Conservation (phyloP, 1,140 invertebrate species). For the Homarus americanus region DNA sequence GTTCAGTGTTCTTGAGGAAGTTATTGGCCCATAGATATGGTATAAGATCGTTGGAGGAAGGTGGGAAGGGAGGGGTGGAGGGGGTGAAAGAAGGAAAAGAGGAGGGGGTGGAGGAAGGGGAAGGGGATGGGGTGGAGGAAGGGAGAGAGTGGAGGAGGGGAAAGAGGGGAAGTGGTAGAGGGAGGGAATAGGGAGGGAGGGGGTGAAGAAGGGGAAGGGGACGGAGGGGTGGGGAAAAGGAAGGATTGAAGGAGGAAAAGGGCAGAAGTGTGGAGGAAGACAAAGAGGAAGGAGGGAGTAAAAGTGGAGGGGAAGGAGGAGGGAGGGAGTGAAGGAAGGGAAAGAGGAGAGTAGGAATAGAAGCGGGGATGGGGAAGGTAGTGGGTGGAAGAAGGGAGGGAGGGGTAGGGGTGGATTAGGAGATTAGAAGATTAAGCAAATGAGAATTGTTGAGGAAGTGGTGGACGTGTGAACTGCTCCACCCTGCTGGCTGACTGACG, state of each 20-base stretch:
- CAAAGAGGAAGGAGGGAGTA: no score
- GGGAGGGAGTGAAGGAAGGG: no score
- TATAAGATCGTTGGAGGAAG: not conserved
- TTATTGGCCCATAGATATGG: not conserved
- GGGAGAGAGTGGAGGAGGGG: no score
- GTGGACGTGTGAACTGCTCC: not conserved
- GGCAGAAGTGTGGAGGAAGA: no score
- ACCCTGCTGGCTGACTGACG: no score
- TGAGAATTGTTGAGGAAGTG: not conserved
- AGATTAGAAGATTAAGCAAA: not conserved
- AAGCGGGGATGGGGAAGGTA: not conserved
- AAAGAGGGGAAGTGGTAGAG: no score
- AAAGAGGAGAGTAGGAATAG: no score
- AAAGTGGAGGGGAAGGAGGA: no score
- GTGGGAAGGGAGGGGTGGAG: not conserved
- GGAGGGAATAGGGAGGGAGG: not conserved
- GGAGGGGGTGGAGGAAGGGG: no score
- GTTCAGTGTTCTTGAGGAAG: not conserved
- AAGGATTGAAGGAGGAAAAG: no score
- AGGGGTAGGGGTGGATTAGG: not conserved
- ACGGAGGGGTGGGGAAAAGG: not conserved
- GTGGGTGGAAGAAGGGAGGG: not conserved
- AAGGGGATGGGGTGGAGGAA: no score
- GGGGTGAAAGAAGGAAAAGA: no score
- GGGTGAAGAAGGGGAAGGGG: not conserved